A percentile compares a stretch with the other conserved stretches of the same genome.
phyloP scores from a whole-genome alignment of 1,140 invertebrate species.

The Proales similis region DNA sequence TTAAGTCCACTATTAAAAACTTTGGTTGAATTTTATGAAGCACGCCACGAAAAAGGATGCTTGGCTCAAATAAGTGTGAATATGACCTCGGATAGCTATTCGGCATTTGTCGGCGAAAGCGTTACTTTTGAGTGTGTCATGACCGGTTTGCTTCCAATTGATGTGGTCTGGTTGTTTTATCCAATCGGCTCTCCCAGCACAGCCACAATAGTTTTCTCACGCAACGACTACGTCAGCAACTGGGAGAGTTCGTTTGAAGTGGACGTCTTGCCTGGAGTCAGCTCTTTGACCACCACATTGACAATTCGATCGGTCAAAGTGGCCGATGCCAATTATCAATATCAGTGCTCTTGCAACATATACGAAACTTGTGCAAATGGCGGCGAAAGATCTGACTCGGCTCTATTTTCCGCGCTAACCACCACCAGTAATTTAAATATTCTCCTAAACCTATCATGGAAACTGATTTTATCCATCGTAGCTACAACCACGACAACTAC shows the following conservation, averaged over 20 bases:
- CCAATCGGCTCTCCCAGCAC: not conserved
- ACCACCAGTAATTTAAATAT: not conserved
- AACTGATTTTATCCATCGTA: no score
- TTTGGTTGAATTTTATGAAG: not conserved
- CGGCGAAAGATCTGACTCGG: not conserved
- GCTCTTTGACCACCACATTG: not conserved
- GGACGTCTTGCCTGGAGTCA: not conserved
- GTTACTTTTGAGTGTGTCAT: slow-evolving; percentile 4
- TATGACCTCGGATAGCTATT: not conserved
- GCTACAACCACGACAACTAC: slow-evolving; percentile 37
- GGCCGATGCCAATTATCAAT: not conserved
- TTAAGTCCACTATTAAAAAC: not conserved
- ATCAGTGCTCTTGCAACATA: slow-evolving; percentile 5
- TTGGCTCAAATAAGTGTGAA: not conserved
- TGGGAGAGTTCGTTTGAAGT: not conserved
- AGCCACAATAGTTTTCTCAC: not conserved
- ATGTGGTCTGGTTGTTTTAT: not conserved
- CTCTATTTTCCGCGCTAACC: not conserved
- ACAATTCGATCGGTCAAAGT: slow-evolving; percentile 23
- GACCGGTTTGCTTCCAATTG: not conserved
- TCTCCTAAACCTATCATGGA: no score
- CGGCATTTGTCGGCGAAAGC: slow-evolving; percentile 1
- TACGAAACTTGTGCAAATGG: no score
- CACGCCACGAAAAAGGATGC: not conserved
- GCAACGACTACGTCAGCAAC: not conserved